Evolutionary conservation across 2,888 invertebrate species (phyloP), one percentile per base, ranked within the genome.

Genomic region (Ditula angustiorana): DNA sequence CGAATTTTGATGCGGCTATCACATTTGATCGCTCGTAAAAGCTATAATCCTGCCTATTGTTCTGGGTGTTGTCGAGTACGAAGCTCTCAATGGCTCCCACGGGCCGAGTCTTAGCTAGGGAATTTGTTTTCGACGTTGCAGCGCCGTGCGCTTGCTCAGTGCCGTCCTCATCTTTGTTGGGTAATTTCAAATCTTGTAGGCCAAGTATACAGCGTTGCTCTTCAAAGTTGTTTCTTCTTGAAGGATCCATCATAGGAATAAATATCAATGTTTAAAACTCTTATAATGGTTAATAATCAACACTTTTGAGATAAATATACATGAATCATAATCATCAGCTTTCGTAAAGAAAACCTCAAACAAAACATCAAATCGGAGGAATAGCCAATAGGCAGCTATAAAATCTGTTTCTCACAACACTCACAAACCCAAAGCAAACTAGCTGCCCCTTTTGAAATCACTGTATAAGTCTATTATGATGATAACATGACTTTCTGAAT

Each of bases 1-100:
- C 96, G 81, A 95, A 97, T 81, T 96, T 96, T 8, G 96, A 96
- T 53, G 96, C 95, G 19, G 96, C 95, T 74, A 96, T 96, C 63
- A 96, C 95, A 77, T 95, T 96, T 65, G 95, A 95, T 61, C 96
- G 93, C 78, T 96, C 96, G 70, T 93, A 93, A 75, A 92, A 91
- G 75, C 91, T 92, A 70, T 93, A 93, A 81, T 93, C 93, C 71
- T 90, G 91, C 35, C 90, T 87, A 77, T 83, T 86, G 69, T 79
- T 82, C 70, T 86, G 87, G 67, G 93, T 88, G 76, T 90, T 93
- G 68, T 94, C 94, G 66, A 94, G 88, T 13, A 94, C 93, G 77
- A 95, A 95, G 78, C 94, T 95, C 79, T 96, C 95, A 75, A 95
- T 95, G 61, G 95, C 94, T 69, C 95, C 94, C 53, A 95, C 92